These are phyloP conservation scores for Microdon myrmicae DNA, from an alignment of 2,888 invertebrate genomes.

Conservation along the genomic window DNA sequence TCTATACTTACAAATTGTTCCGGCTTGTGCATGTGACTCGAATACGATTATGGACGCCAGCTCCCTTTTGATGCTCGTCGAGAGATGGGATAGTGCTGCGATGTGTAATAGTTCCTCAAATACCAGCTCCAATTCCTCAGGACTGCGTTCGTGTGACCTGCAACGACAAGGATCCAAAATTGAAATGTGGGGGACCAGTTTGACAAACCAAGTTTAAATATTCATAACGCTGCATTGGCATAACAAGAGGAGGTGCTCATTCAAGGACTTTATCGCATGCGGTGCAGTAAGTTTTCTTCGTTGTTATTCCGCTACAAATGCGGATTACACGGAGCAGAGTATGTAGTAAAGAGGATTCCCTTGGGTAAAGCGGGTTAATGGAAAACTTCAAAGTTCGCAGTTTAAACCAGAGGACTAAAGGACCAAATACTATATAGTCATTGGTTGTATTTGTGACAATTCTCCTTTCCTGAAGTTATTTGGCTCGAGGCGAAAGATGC, in stretches of 20 bases:
- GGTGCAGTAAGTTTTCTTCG: too few species aligned
- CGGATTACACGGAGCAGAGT: constrained; percentile 5
- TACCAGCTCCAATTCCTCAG: constrained; percentile 83
- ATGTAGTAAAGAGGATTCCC: constrained; percentile 7
- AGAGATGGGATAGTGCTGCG: constrained; percentile 81
- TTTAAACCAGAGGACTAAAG: too few species aligned
- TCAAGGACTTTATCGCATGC: too few species aligned
- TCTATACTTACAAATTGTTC: constrained; percentile 78
- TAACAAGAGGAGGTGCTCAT: neutral
- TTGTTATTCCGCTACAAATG: too few species aligned
- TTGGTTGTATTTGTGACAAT: too few species aligned
- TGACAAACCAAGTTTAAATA: constrained; percentile 12
- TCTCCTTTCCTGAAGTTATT: too few species aligned
- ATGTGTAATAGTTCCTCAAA: constrained; percentile 86
- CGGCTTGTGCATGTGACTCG: constrained; percentile 80
- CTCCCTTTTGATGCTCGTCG: constrained; percentile 83
- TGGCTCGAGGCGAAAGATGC: too few species aligned
- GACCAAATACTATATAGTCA: too few species aligned
- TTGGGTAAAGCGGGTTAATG: constrained; percentile 1
- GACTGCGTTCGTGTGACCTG: constrained; percentile 79
- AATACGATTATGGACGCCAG: constrained; percentile 82
- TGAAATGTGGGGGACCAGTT: neutral
- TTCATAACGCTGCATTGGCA: constrained; percentile 3
- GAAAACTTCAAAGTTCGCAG: constrained; percentile 36
- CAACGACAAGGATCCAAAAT: constrained; percentile 34